These are phyloP conservation scores for Lepus americanus DNA, from an alignment of 2,113 vertebrate species.

Conservation along the genomic window DNA sequence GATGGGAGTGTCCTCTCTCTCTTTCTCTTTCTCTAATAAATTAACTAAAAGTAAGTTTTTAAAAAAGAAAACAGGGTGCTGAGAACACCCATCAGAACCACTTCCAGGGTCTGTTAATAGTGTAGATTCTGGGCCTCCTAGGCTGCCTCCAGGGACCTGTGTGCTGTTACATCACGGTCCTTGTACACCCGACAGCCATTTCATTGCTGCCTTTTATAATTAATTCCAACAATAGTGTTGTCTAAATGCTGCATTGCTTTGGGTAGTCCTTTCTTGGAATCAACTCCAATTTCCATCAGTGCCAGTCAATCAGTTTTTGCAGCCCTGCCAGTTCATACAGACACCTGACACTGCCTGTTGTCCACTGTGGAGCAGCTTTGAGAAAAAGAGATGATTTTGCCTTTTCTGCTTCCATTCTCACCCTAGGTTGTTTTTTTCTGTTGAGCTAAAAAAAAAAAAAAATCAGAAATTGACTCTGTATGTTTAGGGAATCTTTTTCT, in stretches of 20 bases:
- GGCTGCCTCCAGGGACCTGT: not conserved
- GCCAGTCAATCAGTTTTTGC: not conserved
- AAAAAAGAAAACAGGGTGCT: not conserved
- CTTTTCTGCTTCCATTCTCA: not conserved
- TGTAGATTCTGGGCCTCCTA: not conserved
- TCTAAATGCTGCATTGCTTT: not conserved
- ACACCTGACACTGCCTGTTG: not conserved
- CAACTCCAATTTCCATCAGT: not conserved
- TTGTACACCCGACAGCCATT: not conserved
- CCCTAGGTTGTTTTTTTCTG: not conserved
- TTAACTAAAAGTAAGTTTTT: too few species aligned
- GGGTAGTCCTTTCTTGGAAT: not conserved
- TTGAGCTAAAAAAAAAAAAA: not conserved
- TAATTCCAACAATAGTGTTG: not conserved
- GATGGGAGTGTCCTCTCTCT: too few species aligned
- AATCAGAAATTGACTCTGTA: constrained; percentile 10
- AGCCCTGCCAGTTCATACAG: not conserved
- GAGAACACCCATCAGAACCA: not conserved
- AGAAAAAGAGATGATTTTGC: constrained; percentile 9
- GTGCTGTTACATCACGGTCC: not conserved
- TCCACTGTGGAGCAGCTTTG: not conserved
- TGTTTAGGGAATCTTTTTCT: not conserved
- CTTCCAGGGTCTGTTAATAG: not conserved
- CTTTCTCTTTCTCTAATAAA: too few species aligned
- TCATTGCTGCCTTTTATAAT: not conserved